phyloP scores from a whole-genome alignment of 2,113 vertebrate species.

The Smithornis capensis region DNA sequence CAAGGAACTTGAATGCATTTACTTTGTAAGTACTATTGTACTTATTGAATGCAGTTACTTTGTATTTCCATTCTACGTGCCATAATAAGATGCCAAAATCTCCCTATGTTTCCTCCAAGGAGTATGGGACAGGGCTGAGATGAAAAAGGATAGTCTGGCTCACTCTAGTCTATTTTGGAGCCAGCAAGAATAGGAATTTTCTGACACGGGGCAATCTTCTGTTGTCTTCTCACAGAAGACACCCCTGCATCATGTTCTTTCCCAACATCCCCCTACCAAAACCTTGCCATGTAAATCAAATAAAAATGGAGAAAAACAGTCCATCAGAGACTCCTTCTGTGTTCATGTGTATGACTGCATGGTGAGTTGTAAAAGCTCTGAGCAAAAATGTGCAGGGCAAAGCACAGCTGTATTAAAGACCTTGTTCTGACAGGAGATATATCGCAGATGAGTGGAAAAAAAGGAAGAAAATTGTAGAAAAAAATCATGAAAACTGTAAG shows the following conservation, averaged over 20 bases:
- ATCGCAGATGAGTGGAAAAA: neutral
- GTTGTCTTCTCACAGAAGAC: neutral
- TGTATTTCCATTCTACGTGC: neutral
- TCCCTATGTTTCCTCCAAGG: neutral
- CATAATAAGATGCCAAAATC: neutral
- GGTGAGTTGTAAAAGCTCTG: neutral
- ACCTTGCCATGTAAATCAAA: neutral
- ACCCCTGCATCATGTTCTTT: neutral
- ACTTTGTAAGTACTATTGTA: too few relatives aligned
- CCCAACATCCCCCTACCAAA: fast-evolving
- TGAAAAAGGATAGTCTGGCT: neutral
- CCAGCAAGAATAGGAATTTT: fast-evolving
- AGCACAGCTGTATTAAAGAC: neutral
- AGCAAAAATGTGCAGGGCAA: neutral
- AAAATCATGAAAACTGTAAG: neutral
- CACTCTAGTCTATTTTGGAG: neutral
- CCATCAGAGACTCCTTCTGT: neutral
- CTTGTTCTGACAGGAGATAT: neutral
- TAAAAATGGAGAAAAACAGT: neutral
- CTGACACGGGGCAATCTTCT: fast-evolving
- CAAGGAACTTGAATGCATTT: neutral
- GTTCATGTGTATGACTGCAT: neutral
- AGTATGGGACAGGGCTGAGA: neutral
- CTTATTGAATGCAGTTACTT: too few relatives aligned
- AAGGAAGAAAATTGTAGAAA: neutral